phyloP scores from a whole-genome alignment of 1,140 invertebrate genomes.

The Ditylenchus dipsaci region DNA sequence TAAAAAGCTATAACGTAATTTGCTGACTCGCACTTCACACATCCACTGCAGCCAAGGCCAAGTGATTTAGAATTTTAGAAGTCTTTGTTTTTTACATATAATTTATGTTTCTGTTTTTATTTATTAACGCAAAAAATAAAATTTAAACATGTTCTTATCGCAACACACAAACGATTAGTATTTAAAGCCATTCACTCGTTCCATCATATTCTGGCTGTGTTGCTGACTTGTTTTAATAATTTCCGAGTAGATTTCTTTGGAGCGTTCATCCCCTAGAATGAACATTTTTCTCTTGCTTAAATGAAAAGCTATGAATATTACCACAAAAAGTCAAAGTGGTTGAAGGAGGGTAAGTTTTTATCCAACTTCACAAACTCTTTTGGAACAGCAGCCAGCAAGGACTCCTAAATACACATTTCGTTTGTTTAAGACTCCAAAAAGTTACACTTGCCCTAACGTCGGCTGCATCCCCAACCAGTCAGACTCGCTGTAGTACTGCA shows the following conservation, averaged over 20 bases:
- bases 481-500: constrained; percentile 43
- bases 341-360: constrained; percentile 39
- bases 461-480: constrained; percentile 49
- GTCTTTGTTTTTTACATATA: too few relatives aligned
- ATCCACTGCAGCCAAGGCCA: too few relatives aligned
- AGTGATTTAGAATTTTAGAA: too few relatives aligned
- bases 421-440: too few relatives aligned
- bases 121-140: too few relatives aligned
- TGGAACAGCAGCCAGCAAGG: constrained; percentile 20
- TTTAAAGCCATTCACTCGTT: background rate
- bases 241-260: constrained; percentile 41
- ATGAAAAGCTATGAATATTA: too few relatives aligned
- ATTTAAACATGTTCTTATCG: too few relatives aligned
- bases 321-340: constrained; percentile 52
- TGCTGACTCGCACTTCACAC: too few relatives aligned
- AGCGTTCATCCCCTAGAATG: constrained; percentile 38
- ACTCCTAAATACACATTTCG: constrained; percentile 33
- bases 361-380: constrained; percentile 33
- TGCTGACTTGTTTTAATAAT: constrained; percentile 32
- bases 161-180: too few relatives aligned
- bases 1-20: too few relatives aligned
- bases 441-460: constrained; percentile 38
- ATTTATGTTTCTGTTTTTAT: too few relatives aligned
- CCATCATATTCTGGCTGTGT: background rate
- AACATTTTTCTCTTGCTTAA: too few relatives aligned